Evolutionary conservation across 1,140 invertebrate genomes (phyloP).

Genomic region (Saxidomus purpurata): DNA sequence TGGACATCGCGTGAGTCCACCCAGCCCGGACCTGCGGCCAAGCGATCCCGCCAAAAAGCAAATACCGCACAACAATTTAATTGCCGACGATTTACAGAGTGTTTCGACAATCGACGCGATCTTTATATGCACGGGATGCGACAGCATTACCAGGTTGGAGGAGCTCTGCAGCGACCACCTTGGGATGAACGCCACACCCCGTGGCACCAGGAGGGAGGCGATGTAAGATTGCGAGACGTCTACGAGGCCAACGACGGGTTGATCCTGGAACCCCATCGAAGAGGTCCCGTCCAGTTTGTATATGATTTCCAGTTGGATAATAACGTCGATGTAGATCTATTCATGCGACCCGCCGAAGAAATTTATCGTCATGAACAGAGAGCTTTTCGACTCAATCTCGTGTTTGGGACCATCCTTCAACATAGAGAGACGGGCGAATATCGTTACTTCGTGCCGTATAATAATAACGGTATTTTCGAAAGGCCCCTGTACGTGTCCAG

Average conservation of each 20-base stretch:
- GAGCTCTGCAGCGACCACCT: background rate
- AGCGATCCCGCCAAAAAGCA: background rate
- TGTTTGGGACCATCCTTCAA: conserved; percentile 35
- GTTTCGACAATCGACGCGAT: conserved; percentile 1
- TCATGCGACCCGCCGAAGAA: background rate
- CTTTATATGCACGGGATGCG: conserved; percentile 16
- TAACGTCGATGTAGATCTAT: background rate
- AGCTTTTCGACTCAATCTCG: conserved; percentile 42
- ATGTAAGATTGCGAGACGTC: background rate
- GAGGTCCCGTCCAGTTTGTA: background rate
- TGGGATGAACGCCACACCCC: conserved; percentile 18
- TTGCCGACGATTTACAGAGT: background rate
- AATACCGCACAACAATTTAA: too few relatives aligned
- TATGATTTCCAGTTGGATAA: conserved; percentile 28
- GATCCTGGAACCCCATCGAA: conserved; percentile 26
- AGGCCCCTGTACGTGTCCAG: background rate
- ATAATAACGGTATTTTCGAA: conserved; percentile 32
- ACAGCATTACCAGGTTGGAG: background rate
- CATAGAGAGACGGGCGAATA: conserved; percentile 17
- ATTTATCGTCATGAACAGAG: conserved; percentile 1
- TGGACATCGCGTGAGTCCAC: background rate
- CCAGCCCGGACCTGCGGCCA: background rate
- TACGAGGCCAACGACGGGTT: background rate
- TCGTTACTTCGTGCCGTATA: conserved; percentile 46
- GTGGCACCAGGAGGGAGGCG: background rate